Evolutionary conservation across 2,888 invertebrate species (phyloP).

Genomic region (Ctenicera cuprea): DNA sequence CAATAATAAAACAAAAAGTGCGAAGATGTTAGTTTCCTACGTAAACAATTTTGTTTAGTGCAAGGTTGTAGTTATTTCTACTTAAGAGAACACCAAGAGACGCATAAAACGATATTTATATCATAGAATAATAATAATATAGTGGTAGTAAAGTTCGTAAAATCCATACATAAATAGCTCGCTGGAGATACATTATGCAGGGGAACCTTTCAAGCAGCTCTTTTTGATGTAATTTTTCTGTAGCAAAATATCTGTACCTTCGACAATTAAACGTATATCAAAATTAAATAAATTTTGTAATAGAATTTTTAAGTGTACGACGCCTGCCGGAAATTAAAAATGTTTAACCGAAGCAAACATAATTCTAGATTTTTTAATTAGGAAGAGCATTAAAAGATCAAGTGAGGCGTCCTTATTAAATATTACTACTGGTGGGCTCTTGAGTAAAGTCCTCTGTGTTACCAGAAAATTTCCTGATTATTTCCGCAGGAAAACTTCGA

Average conservation of each 20-base stretch:
- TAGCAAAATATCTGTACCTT: neutral
- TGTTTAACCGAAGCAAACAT: constrained; percentile 23
- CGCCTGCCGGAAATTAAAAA: constrained; percentile 4
- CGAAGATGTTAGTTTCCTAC: constrained; percentile 1
- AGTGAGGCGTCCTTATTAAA: constrained; percentile 12
- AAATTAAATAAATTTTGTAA: neutral
- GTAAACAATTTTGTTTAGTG: constrained; percentile 5
- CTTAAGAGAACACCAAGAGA: constrained; percentile 1
- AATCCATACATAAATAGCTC: constrained; percentile 18
- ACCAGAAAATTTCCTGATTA: too few species aligned
- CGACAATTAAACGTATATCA: constrained; percentile 4
- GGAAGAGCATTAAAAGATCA: neutral
- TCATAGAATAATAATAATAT: constrained; percentile 4
- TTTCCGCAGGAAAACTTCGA: too few species aligned
- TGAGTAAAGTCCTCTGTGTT: too few species aligned
- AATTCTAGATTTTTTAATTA: constrained; percentile 29
- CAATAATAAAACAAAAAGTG: neutral
- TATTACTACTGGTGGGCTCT: constrained; percentile 22
- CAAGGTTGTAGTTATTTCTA: constrained; percentile 2
- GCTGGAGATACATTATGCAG: constrained; percentile 14
- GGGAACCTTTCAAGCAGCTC: constrained; percentile 4
- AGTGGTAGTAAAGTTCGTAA: constrained; percentile 17
- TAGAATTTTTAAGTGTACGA: too few species aligned
- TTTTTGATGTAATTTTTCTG: neutral
- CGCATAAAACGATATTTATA: constrained; percentile 4